Evolutionary conservation across 2,888 invertebrate species (phyloP), one percentile per base, ranked within the genome.

Genomic region (Apamea anceps): DNA sequence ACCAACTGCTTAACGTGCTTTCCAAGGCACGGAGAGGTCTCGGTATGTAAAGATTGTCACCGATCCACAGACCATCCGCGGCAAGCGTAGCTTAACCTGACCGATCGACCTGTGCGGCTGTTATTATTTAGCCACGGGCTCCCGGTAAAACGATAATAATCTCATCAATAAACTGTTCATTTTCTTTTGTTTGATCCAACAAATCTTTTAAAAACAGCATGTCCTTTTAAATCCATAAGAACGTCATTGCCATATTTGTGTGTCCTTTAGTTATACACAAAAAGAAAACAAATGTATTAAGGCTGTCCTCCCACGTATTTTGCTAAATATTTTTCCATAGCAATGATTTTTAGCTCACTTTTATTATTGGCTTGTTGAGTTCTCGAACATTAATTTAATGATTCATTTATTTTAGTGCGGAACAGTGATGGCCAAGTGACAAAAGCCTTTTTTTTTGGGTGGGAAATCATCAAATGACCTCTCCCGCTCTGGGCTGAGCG

Each of bases 211-310:
- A 68, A 2, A 70, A 71, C 25, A 51, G 15, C 57, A 4, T 60
- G 72, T 73, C 78, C 75, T 78, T 82, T 21, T 42, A 62, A 51
- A 66, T 32, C 32, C 21, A 72, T 60, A 37, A 78, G 62, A 45
- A 75, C 78, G 82, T 85, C 72, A 82, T 83, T 73, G 70, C 65
- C 45, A 54, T 54, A 63, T 86, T 71, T 37, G 65, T 62, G 3
- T 37, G 83, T 75, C 86, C 82, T 84, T 67, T 73, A 2, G 12
- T 37, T 42, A 48, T 60, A 32, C 60, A 51, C 28, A 75, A 84
- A 76, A 70, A 45, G 10, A 42, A 67, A 63, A 70, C 2, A 63
- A 63, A 42, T 62, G 42, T n/a, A 45, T 57, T 77, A 72, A 77
- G 28, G 15, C 45, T 25, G 25, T 70, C 21, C 13, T 13, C 82